Evolutionary conservation across 1,140 invertebrate species (phyloP), one percentile per base, ranked within the genome.

Genomic region (Brachionus rubens): DNA sequence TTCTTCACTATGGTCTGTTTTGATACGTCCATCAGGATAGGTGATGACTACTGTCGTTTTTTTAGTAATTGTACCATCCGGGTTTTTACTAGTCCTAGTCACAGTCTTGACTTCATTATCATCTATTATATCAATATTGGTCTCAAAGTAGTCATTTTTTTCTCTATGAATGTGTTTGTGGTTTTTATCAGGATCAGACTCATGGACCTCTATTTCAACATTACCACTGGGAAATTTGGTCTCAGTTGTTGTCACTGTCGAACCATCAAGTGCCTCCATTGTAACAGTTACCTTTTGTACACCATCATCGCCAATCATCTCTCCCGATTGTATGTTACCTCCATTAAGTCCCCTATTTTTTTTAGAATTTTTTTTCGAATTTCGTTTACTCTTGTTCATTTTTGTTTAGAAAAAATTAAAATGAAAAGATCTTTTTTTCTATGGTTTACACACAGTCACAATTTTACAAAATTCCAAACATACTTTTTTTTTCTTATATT

Each of bases 321-420:
- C 54, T 19, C 36, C 36, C n/a, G n/a, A n/a, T 19, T 33, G 26
- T n/a, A 14, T 21, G 3, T 28, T 59, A 6, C 10, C 1, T 19
- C 6, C 30, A 16, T 33, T 14, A 26, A 28, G 12, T 28, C 14
- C 28, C 19, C 24, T 28, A 54, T 59, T 59, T 16, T 59, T 59
- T 59, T 59, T 59, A 2, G 12, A 19, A 19, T 19, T 59, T 59
- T 59, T 59, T 33, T 36, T 59, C 4, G 30, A 33, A 16, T 36
- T 59, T 59, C 54, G 12, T 30, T 59, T 59, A 19, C 36, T 59
- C 19, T 59, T 59, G 28, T 30, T 59, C 54, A 59, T 59, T 59
- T 33, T 36, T 36, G 9, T 36, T 36, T 36, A 36, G 33, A 36
- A 36, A 5, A 36, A 5, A 5, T 36, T 36, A 3, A 5, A 36